Evolutionary conservation across 1,140 invertebrate genomes (phyloP), one percentile per base, ranked within the genome.

Genomic region (Philopotamus ludificatus): DNA sequence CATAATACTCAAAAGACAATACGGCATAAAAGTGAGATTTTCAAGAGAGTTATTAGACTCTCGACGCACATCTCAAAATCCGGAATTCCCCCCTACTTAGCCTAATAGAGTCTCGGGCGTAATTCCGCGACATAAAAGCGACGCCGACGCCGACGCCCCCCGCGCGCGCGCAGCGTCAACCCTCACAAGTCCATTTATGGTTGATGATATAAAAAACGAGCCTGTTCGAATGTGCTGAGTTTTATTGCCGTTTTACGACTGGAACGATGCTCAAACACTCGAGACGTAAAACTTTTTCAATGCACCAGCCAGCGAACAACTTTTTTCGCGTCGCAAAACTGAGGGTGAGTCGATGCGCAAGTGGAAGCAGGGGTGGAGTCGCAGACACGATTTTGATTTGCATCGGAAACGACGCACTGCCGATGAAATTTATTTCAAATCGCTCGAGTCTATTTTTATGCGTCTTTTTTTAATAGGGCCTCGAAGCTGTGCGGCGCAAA

Each of bases 201-300:
- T 57, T 57, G 21, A 57, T 57, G 42, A 57, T 42, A 57, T 57
- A 57, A 16, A 54, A 28, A 54, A 54, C 28, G 51, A 55, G 15
- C 34, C 57, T 47, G n/a, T 60, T 21, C 42, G 16, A 60, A 60
- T 60, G 57, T 47, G 42, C 42, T 47, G 57, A 60, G 57, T 60
- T 60, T 60, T 60, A 60, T 60, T 60, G 42, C 42, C 57, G 23
- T 45, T 60, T 60, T 60, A 60, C 41, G 57, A 60, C 57, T 22
- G 10, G 21, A 49, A 60, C 57, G 57, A 41, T n/a, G 23, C 20
- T 25, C 42, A 34, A 34, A 34, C 28, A 34, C 28, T 34, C 57
- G 42, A 60, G 28, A 60, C 42, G 39, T 47, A 60, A 57, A 57
- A 60, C 57, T 60, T 60, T 60, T 60, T 47, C 57, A 39, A 60